These are phyloP conservation scores for Agapetus fuscipes DNA, from an alignment of 2,888 invertebrate species.

Conservation along the genomic window DNA sequence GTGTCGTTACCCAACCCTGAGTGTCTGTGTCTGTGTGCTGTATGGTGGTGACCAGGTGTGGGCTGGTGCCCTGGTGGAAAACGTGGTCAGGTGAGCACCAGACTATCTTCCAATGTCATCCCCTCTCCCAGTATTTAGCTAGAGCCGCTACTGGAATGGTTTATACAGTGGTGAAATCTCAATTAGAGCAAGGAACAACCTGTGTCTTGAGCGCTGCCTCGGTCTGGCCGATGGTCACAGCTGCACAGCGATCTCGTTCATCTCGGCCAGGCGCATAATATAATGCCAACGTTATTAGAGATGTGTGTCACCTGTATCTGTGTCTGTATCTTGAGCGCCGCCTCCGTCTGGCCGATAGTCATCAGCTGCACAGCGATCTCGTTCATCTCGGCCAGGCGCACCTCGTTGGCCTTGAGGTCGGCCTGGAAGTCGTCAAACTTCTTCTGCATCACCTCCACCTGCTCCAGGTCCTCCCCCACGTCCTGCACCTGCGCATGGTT, in stretches of 20 bases:
- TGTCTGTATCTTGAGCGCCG: constrained; percentile 95
- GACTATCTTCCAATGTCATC: no score
- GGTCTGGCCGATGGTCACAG: constrained; percentile 95
- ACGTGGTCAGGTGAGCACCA: no score
- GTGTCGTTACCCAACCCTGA: no score
- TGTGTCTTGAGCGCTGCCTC: constrained; percentile 98
- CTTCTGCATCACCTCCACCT: constrained; percentile 98
- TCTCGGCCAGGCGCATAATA: constrained; percentile 94
- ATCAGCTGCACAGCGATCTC: constrained; percentile 96
- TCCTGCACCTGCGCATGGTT: constrained; percentile 95
- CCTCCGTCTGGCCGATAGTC: constrained; percentile 96
- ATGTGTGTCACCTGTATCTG: constrained; percentile 70
- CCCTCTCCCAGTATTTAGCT: no score
- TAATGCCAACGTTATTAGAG: no score
- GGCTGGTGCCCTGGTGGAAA: no score
- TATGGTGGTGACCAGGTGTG: no score
- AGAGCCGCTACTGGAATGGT: no score
- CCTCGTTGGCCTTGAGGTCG: constrained; percentile 94
- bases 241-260: constrained; percentile 98
- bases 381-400: constrained; percentile 97
- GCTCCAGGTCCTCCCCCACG: constrained; percentile 95
- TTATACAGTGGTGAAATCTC: no score
- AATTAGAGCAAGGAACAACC: no score
- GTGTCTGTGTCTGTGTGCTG: no score
- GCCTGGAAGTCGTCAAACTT: constrained; percentile 99